These are phyloP conservation scores for Propithecus coquereli DNA, from an alignment of 2,113 vertebrate genomes.

Conservation along the genomic window DNA sequence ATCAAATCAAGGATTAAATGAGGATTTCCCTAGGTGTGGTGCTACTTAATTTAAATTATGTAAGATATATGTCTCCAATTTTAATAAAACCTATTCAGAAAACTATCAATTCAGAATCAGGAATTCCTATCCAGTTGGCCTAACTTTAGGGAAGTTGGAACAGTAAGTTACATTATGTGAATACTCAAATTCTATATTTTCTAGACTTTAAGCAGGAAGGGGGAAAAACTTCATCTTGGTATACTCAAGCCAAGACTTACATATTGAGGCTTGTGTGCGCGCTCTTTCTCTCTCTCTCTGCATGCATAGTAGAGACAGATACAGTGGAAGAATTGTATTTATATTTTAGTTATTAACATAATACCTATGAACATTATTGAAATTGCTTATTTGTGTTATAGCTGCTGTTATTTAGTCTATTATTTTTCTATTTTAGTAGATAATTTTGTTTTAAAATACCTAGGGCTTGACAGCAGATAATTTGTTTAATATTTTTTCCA, in stretches of 20 bases:
- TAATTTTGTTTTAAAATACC: slow-evolving; percentile 50
- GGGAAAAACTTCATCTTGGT: not conserved
- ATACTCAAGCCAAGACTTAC: slow-evolving; percentile 18
- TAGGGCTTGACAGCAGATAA: slow-evolving; percentile 8
- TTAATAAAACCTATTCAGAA: slow-evolving; percentile 27
- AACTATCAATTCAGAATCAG: slow-evolving; percentile 21
- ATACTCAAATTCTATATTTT: slow-evolving; percentile 2
- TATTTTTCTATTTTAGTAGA: slow-evolving; percentile 51
- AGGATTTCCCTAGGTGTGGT: slow-evolving; percentile 29
- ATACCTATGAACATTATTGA: not conserved
- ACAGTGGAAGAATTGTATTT: not conserved
- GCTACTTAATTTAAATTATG: slow-evolving; percentile 13
- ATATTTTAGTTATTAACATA: not conserved
- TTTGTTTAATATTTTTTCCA: slow-evolving; percentile 10
- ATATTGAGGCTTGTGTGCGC: not conserved
- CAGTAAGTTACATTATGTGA: not conserved
- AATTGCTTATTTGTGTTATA: slow-evolving; percentile 18
- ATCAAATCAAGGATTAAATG: not conserved
- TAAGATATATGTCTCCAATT: not conserved
- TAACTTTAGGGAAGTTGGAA: slow-evolving; percentile 22
- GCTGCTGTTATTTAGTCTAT: not conserved
- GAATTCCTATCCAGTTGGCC: not conserved
- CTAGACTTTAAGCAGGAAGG: not conserved
- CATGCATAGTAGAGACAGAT: not conserved
- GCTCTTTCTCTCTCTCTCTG: not conserved